These are phyloP conservation scores for Dromius quadrimaculatus DNA, from an alignment of 2,888 invertebrate species.

Conservation along the genomic window DNA sequence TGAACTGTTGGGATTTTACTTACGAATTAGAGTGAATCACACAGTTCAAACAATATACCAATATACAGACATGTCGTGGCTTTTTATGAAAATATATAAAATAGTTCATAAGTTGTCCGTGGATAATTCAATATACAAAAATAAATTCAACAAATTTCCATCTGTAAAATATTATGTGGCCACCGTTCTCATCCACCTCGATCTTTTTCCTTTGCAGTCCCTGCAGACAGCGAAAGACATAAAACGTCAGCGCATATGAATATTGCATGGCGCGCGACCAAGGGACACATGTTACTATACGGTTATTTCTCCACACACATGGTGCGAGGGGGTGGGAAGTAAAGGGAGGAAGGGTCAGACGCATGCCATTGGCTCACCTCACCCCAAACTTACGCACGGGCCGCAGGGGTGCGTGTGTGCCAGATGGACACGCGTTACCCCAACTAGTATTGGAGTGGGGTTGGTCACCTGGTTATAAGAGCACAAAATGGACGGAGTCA, in stretches of 20 bases:
- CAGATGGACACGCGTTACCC: slow-evolving; percentile 32
- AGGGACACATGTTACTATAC: slow-evolving; percentile 47
- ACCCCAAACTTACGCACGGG: neutral
- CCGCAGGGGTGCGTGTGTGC: neutral
- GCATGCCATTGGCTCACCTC: slow-evolving; percentile 27
- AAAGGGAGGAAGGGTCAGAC: neutral
- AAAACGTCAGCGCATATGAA: slow-evolving; percentile 50
- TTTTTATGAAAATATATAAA: too few relatives aligned
- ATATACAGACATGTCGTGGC: too few relatives aligned
- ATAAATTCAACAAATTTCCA: neutral
- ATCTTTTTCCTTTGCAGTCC: too few relatives aligned
- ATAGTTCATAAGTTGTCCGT: too few relatives aligned
- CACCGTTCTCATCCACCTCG: neutral
- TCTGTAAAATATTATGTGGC: slow-evolving; percentile 19
- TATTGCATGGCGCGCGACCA: slow-evolving; percentile 51
- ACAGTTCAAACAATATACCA: too few relatives aligned
- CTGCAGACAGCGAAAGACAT: slow-evolving; percentile 29
- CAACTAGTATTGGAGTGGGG: neutral
- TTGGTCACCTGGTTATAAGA: slow-evolving; percentile 10
- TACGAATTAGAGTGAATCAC: too few relatives aligned
- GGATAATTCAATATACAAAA: too few relatives aligned
- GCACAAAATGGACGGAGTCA: slow-evolving; percentile 27
- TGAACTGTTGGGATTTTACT: too few relatives aligned
- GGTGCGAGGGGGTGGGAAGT: neutral
- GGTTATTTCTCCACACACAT: neutral